Evolutionary conservation across 2,113 vertebrate genomes (phyloP), one percentile per base, ranked within the genome.

Genomic region (Erpornis zantholeuca): DNA sequence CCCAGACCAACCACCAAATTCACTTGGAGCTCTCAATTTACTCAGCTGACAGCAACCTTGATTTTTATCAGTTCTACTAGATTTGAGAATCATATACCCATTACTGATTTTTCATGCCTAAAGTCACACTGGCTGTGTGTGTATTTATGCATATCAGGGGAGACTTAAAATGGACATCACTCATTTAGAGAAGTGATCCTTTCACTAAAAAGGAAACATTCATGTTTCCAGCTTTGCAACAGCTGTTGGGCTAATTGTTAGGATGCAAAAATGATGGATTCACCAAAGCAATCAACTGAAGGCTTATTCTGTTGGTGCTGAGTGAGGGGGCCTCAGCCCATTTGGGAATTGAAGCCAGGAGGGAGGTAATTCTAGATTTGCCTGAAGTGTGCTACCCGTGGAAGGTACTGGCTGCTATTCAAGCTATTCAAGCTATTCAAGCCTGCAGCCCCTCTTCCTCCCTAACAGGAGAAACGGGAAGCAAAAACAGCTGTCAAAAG

Each of bases 181-280:
- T 89, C 72, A 78, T 96, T 82, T 86, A 88, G 49, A 97, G 92
- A 96, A 97, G 97, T 84, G 72, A 87, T 90, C 92, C 60, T 61
- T 96, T 97, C 97, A 96, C 92, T 94, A 86, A 95, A 96, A 93
- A 92, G 84, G 88, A 96, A 97, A 91, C 88, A 60, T 90, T 92
- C 89, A 84, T 82, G 76, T 97, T 88, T 80, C 87, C 89, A 94
- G 91, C 86, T 94, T 92, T 79, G 73, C 53, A 92, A 73, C 92
- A 97, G 93, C 91, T 96, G 97, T 88, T 94, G 89, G 76, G 94
- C 92, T 97, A 97, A 97, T 98, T 97, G 96, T 96, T 96, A 97
- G 94, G 66, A 94, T 64, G 90, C 86, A 94, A 96, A 97, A 97
- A 92, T 86, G 47, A 96, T 85, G 94, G 90, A 94, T 97, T 95